Evolutionary conservation across 2,797 vertebrate species (phyloP).

Genomic region (Gymnothorax javanicus): DNA sequence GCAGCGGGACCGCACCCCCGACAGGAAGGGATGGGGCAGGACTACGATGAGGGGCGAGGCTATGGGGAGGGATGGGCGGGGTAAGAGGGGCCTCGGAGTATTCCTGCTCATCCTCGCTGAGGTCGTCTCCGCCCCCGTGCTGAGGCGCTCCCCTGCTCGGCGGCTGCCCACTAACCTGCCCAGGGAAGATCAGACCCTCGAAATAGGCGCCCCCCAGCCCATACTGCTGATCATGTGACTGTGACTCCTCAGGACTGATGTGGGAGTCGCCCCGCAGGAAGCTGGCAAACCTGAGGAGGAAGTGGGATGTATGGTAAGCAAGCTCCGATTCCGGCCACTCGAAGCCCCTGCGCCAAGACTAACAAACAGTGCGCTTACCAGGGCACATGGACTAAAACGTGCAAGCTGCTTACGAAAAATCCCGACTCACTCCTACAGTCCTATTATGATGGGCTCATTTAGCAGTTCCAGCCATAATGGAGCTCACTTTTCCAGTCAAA

Average conservation of each 20-base stretch:
- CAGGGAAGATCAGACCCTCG: conserved; percentile 70
- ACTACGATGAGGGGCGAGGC: not conserved
- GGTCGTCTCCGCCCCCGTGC: conserved; percentile 35
- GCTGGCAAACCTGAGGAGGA: conserved; percentile 73
- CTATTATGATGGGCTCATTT: too few species aligned
- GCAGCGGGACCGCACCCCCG: not conserved
- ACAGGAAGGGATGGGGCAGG: not conserved
- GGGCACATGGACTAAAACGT: not conserved
- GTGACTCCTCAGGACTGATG: conserved; percentile 67
- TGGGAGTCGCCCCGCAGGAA: conserved; percentile 75
- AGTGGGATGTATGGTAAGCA: not conserved
- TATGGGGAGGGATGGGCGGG: not conserved
- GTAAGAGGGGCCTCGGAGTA: conserved; percentile 33
- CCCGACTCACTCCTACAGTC: too few species aligned
- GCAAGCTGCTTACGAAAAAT: not conserved
- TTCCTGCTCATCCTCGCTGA: conserved; percentile 50
- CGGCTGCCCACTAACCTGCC: conserved; percentile 1
- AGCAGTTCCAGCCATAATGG: too few species aligned
- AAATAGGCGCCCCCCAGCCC: conserved; percentile 68
- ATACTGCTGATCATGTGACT: conserved; percentile 64
- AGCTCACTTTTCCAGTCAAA: too few species aligned
- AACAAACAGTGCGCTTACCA: not conserved
- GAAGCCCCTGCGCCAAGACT: not conserved
- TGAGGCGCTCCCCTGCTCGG: conserved; percentile 25
- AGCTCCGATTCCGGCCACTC: not conserved